Conservation (phyloP, 2,888 invertebrate genomes). For the Morpho achilles region DNA sequence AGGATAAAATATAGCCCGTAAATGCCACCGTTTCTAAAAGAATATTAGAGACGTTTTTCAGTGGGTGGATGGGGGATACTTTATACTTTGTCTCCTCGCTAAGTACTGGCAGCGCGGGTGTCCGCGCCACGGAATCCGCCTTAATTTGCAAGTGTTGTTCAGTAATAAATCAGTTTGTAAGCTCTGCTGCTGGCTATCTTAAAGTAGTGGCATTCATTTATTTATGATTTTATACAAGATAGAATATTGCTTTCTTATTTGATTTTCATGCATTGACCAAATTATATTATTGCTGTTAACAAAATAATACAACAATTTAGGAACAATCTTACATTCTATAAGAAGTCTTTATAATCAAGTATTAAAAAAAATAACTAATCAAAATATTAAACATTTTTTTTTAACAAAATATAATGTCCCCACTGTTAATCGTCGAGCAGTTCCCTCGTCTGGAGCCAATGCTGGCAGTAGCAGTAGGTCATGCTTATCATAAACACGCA, state of each 20-base stretch:
- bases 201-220: background rate
- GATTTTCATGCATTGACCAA: too few species aligned
- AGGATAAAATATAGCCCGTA: conserved; percentile 81
- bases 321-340: too few species aligned
- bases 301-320: too few species aligned
- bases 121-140: conserved; percentile 64
- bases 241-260: background rate
- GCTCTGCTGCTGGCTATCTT: conserved; percentile 25
- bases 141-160: conserved; percentile 74
- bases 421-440: too few species aligned
- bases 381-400: too few species aligned
- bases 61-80: conserved; percentile 75
- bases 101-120: conserved; percentile 71
- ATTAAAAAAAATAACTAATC: too few species aligned
- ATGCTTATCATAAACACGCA: too few species aligned
- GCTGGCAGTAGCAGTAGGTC: too few species aligned
- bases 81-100: conserved; percentile 77
- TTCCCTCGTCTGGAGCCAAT: too few species aligned
- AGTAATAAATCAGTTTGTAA: conserved; percentile 63
- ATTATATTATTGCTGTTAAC: too few species aligned
- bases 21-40: conserved; percentile 81
- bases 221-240: background rate
- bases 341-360: too few species aligned
- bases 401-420: too few species aligned
- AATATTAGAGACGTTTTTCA: conserved; percentile 81